Evolutionary conservation across 2,797 vertebrate genomes (phyloP).

Genomic region (Sorex maritimensis): DNA sequence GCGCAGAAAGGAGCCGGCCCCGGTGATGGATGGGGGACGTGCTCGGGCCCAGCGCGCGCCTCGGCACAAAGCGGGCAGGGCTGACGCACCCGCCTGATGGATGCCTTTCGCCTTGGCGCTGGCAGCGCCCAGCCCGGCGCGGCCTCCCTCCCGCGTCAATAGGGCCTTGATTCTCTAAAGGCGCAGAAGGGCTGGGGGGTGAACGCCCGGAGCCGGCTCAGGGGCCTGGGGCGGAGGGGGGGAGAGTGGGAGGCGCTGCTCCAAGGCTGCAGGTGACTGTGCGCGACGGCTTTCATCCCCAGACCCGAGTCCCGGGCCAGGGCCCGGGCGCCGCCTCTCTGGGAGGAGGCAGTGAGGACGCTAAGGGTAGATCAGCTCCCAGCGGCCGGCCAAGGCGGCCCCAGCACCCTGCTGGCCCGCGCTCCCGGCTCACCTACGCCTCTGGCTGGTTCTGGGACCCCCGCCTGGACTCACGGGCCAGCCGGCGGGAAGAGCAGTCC

Average conservation of each 20-base stretch:
- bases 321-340: background rate
- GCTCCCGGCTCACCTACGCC: no score
- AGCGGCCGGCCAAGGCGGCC: no score
- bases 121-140: background rate
- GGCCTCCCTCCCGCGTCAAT: slow-evolving; percentile 74
- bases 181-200: slow-evolving; percentile 57
- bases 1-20: background rate
- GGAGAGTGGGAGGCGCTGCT: background rate
- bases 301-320: background rate
- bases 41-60: background rate
- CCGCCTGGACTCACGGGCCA: no score
- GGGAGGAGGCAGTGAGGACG: background rate
- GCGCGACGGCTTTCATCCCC: slow-evolving; percentile 48
- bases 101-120: slow-evolving; percentile 73
- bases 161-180: slow-evolving; percentile 84
- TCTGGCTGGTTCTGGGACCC: no score
- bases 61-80: slow-evolving; percentile 66
- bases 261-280: slow-evolving; percentile 68
- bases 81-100: slow-evolving; percentile 58
- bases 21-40: slow-evolving; percentile 57
- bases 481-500: no score
- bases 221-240: slow-evolving; percentile 5
- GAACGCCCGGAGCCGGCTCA: slow-evolving; percentile 72
- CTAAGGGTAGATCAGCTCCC: background rate
- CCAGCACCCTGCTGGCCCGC: no score